These are phyloP conservation scores for Hesperia comma DNA, from an alignment of 2,888 invertebrate species.

Conservation along the genomic window DNA sequence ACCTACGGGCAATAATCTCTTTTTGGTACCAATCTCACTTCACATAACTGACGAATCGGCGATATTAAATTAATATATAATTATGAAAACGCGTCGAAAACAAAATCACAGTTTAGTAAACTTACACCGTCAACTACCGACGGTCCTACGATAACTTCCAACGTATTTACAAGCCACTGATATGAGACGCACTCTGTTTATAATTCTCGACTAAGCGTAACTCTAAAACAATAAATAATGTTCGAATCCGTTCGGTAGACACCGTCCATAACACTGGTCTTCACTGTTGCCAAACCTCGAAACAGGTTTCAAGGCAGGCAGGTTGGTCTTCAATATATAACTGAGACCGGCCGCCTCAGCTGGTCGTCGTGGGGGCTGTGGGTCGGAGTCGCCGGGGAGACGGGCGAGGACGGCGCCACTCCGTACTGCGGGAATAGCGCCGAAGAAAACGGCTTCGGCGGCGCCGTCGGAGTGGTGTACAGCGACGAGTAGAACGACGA, in stretches of 20 bases:
- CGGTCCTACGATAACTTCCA: slow-evolving; percentile 54
- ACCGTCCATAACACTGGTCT: slow-evolving; percentile 64
- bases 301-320: slow-evolving; percentile 70
- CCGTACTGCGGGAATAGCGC: slow-evolving; percentile 82
- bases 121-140: slow-evolving; percentile 57
- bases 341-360: slow-evolving; percentile 87
- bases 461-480: slow-evolving; percentile 83
- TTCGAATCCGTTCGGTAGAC: slow-evolving; percentile 51
- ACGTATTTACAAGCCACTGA: slow-evolving; percentile 76
- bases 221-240: slow-evolving; percentile 76
- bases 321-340: slow-evolving; percentile 86
- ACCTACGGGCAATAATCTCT: slow-evolving; percentile 76
- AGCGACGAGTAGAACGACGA: slow-evolving; percentile 88
- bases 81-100: slow-evolving; percentile 68
- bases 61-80: slow-evolving; percentile 66
- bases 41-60: slow-evolving; percentile 64
- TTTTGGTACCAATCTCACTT: slow-evolving; percentile 83
- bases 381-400: slow-evolving; percentile 72
- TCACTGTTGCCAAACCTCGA: slow-evolving; percentile 61
- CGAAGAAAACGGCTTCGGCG: slow-evolving; percentile 80
- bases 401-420: slow-evolving; percentile 73
- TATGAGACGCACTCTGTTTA: slow-evolving; percentile 66
- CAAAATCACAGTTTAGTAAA: slow-evolving; percentile 76
- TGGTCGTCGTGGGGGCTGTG: slow-evolving; percentile 84
- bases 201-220: slow-evolving; percentile 56